Conservation (phyloP, 2,113 vertebrate genomes). For the Stictonetta naevosa region DNA sequence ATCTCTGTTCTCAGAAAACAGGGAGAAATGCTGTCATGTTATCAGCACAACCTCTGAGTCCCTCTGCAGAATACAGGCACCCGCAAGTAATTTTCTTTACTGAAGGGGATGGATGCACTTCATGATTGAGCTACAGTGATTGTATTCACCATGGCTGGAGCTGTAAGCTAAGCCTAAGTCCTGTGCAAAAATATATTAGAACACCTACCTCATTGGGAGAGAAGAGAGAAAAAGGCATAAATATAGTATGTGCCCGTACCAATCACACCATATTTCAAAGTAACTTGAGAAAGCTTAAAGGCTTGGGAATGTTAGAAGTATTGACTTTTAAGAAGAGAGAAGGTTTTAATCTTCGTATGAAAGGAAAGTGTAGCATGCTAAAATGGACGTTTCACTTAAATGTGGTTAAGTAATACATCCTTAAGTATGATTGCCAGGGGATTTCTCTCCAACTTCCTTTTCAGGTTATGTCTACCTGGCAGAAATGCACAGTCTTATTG, state of each 20-base stretch:
- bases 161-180: neutral
- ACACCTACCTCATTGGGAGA: neutral
- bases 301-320: neutral
- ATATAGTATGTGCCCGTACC: neutral
- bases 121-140: neutral
- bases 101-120: neutral
- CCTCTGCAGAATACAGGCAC: neutral
- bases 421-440: neutral
- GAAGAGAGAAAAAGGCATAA: neutral
- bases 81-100: neutral
- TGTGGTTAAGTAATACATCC: neutral
- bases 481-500: neutral
- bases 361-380: neutral
- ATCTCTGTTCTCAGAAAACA: neutral
- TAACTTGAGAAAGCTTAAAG: neutral
- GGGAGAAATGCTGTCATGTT: neutral
- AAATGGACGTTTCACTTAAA: neutral
- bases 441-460: neutral
- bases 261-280: neutral
- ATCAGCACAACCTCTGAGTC: neutral
- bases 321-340: neutral
- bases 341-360: neutral
- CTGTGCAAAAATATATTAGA: neutral
- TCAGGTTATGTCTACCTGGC: neutral
- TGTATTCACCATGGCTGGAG: neutral